These are phyloP conservation scores for Sweltsa coloradensis DNA, from an alignment of 1,140 invertebrate species.

Conservation along the genomic window DNA sequence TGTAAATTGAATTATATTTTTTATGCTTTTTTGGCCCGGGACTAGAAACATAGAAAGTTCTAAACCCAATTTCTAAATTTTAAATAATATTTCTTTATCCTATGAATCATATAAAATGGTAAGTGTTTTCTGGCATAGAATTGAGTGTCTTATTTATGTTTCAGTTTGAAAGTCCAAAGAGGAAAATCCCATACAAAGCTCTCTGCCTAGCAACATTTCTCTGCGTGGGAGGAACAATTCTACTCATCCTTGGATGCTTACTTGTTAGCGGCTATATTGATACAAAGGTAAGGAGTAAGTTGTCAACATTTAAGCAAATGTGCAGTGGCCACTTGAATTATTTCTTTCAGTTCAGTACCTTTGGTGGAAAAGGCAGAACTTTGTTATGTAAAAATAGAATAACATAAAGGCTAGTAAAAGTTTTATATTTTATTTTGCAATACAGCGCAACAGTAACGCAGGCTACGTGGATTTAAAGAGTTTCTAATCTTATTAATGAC, in stretches of 20 bases:
- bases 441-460: not conserved
- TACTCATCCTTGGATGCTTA: slow-evolving; percentile 61
- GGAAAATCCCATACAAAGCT: slow-evolving; percentile 68
- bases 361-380: not conserved
- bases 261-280: slow-evolving; percentile 67
- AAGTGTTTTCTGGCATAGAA: too few species aligned
- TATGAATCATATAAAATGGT: too few species aligned
- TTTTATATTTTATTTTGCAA: not conserved
- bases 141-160: too few species aligned
- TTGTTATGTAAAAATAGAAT: not conserved
- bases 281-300: slow-evolving; percentile 41
- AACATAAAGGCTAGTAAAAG: not conserved
- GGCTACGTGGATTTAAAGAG: too few species aligned
- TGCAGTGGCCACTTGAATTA: not conserved
- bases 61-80: too few species aligned
- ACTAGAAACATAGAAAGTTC: too few species aligned
- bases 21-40: too few species aligned
- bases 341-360: not conserved
- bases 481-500: too few species aligned
- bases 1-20: too few species aligned
- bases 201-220: slow-evolving; percentile 60
- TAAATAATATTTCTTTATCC: too few species aligned
- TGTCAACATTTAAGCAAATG: not conserved
- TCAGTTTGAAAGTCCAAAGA: slow-evolving; percentile 43
- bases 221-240: slow-evolving; percentile 55